Evolutionary conservation across 2,797 vertebrate species (phyloP).

Genomic region (Bradypus variegatus): DNA sequence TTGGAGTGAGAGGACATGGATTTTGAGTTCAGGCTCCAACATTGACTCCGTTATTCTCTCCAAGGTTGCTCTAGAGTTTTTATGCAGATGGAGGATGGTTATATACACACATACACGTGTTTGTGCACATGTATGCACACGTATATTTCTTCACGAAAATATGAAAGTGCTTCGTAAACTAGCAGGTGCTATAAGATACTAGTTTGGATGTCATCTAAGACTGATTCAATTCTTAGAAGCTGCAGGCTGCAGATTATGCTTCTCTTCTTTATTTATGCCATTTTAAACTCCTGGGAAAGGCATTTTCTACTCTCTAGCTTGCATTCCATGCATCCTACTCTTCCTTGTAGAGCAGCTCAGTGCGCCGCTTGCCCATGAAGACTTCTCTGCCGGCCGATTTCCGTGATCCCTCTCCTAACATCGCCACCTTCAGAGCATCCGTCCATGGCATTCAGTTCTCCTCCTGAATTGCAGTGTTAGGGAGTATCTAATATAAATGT

Average conservation of each 20-base stretch:
- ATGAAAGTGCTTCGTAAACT: neutral
- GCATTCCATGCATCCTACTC: neutral
- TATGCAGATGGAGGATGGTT: neutral
- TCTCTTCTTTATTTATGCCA: neutral
- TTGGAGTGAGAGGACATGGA: neutral
- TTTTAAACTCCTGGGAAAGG: neutral
- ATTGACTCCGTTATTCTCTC: neutral
- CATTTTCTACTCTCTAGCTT: neutral
- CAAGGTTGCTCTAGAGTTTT: neutral
- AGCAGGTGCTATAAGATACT: neutral
- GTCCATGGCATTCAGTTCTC: neutral
- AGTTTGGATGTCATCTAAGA: neutral
- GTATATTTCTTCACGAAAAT: neutral
- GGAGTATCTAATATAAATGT: neutral
- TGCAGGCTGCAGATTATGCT: neutral
- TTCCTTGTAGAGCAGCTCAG: neutral
- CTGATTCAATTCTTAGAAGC: neutral
- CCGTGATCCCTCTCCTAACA: neutral
- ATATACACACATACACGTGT: neutral
- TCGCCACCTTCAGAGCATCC: neutral
- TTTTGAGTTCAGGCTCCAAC: neutral
- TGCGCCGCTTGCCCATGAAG: fast-evolving
- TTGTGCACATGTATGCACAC: neutral
- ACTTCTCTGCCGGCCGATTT: neutral
- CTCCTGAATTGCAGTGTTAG: neutral